Percentiles rank a stretch among this genome's conserved stretches.
Evolutionary conservation across 2,888 invertebrate species (phyloP).

Genomic region (Ectemnius cavifrons): DNA sequence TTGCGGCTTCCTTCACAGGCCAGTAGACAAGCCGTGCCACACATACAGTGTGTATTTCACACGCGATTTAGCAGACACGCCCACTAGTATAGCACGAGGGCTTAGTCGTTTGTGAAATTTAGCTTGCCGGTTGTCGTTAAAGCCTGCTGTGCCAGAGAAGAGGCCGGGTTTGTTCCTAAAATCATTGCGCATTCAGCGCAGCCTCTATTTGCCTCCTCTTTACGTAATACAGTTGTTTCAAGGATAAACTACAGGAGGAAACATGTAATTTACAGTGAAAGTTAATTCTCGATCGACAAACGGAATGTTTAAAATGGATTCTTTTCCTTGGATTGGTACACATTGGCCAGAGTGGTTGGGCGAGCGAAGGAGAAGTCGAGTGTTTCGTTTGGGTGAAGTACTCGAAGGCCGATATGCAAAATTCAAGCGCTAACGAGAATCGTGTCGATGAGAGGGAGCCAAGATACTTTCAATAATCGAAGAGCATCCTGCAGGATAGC

Average conservation of each 20-base stretch:
- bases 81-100: background rate
- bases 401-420: slow-evolving; percentile 25
- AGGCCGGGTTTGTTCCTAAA: too few species aligned
- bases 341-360: too few species aligned
- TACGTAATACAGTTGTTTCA: too few species aligned
- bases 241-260: too few species aligned
- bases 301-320: too few species aligned
- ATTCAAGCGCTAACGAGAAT: slow-evolving; percentile 38
- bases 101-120: slow-evolving; percentile 2
- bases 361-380: background rate
- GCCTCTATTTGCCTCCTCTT: too few species aligned
- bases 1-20: background rate
- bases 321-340: too few species aligned
- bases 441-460: background rate
- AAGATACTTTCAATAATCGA: slow-evolving; percentile 16
- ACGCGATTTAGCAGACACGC: background rate
- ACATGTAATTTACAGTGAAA: too few species aligned
- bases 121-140: background rate
- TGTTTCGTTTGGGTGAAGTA: slow-evolving; percentile 6
- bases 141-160: too few species aligned
- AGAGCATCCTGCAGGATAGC: slow-evolving; percentile 22
- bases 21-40: slow-evolving; percentile 1
- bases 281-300: too few species aligned
- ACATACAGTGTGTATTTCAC: slow-evolving; percentile 8
- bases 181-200: too few species aligned